Conservation (phyloP, 2,113 vertebrate species). For the Planiliza haematocheilus region DNA sequence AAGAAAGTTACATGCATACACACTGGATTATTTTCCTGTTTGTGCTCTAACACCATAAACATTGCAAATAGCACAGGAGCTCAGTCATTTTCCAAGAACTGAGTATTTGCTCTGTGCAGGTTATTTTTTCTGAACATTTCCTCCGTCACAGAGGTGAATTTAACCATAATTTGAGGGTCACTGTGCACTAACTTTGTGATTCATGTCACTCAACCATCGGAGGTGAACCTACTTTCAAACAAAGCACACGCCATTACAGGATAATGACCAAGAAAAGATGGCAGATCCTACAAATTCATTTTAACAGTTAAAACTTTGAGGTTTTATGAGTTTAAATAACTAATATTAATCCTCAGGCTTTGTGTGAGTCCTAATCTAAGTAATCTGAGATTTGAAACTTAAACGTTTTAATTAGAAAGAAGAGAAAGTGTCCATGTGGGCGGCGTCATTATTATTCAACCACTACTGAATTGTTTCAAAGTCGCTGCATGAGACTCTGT, state of each 20-base stretch:
- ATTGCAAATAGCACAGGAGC: not conserved
- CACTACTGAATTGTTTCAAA: slow-evolving; percentile 31
- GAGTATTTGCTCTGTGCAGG: not conserved
- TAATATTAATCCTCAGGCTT: not conserved
- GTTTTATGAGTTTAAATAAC: not conserved
- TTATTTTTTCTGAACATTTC: not conserved
- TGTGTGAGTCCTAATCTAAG: slow-evolving; percentile 7
- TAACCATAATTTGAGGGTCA: not conserved
- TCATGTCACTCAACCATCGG: no score
- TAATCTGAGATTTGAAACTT: not conserved
- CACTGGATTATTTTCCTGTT: not conserved
- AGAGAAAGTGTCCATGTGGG: slow-evolving; percentile 26
- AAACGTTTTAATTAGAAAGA: slow-evolving; percentile 16
- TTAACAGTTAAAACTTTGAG: not conserved
- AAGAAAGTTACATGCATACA: not conserved
- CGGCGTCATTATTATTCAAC: slow-evolving; percentile 47
- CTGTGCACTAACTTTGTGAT: no score
- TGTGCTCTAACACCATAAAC: not conserved
- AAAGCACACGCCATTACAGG: no score
- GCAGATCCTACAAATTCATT: not conserved
- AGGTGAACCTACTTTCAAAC: no score
- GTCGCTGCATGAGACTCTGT: slow-evolving; percentile 20
- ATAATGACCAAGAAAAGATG: not conserved
- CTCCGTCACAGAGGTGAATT: not conserved
- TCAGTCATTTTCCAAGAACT: not conserved